Evolutionary conservation across 2,888 invertebrate species (phyloP), one percentile per base, ranked within the genome.

Genomic region (Mimumesa dahlbomi): DNA sequence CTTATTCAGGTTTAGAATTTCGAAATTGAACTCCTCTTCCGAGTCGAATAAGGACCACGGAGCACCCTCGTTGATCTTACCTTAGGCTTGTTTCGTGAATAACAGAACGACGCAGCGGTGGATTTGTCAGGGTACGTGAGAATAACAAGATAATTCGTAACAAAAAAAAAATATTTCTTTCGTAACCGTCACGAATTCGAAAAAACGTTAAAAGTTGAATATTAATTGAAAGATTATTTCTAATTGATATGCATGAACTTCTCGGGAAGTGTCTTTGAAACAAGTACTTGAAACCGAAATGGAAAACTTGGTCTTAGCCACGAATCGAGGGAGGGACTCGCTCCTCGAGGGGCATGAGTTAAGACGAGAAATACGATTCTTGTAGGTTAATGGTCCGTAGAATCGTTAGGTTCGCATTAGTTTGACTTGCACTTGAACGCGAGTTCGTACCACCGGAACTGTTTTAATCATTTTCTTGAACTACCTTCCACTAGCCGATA

Each of bases 391-490:
- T 73, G 73, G 53, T 31, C 65, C 70, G 63, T 57, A 29, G 58
- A 71, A 73, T 73, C 71, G 71, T 73, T 73, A 73, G 71, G 66
- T 67, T 71, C 71, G 62, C 70, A 71, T 70, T 71, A 71, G 73
- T 70, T 62, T 61, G 54, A 40, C 59, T 66, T 62, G 57, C 52
- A 58, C 61, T 73, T 66, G 43, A 73, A 54, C 42, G 34, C 25
- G 50, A 50, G 31, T 61, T 53, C 62, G 52, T 59, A 31, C 14
- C 36, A 14, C 18, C 13, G 34, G 25, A 46, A 46, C 22, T 36
- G 31, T 46, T 52, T 45, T 45, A n/a, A 13, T 40, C 40, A 42
- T 50, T 21, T 22, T 1, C 16, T 5, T n/a, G n/a, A n/a, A n/a
- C n/a, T n/a, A n/a, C n/a, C n/a, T n/a, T n/a, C n/a, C n/a, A n/a